Evolutionary conservation across 2,113 vertebrate genomes (phyloP).

Genomic region (Alethe castanea): DNA sequence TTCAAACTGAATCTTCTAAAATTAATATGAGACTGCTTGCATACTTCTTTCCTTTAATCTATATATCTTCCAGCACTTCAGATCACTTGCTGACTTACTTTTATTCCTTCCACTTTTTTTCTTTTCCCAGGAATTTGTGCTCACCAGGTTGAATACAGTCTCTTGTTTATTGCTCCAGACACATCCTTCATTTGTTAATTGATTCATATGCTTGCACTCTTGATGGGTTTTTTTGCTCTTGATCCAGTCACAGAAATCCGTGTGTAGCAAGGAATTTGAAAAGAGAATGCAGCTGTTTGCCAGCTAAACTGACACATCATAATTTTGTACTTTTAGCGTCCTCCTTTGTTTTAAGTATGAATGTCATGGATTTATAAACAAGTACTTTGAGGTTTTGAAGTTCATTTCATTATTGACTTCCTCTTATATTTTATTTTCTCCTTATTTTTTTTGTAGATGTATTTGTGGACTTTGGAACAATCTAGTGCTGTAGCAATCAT

Average conservation of each 20-base stretch:
- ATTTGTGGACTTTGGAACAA: neutral
- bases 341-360: neutral
- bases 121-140: neutral
- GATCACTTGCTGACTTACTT: neutral
- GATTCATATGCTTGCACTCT: neutral
- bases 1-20: neutral
- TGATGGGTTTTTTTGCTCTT: conserved; percentile 2
- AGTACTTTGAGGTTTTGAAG: neutral
- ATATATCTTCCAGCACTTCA: neutral
- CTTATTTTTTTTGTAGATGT: neutral
- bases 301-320: neutral
- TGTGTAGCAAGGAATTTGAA: neutral
- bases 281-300: neutral
- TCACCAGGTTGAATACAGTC: neutral
- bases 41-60: neutral
- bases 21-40: neutral
- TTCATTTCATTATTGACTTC: neutral
- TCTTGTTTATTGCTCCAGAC: neutral
- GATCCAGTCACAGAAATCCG: neutral
- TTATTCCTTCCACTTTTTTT: neutral
- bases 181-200: neutral
- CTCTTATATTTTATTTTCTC: neutral
- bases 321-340: neutral
- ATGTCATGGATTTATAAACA: neutral
- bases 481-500: neutral